Evolutionary conservation across 2,797 vertebrate species (phyloP).

Genomic region (Diceros bicornis): DNA sequence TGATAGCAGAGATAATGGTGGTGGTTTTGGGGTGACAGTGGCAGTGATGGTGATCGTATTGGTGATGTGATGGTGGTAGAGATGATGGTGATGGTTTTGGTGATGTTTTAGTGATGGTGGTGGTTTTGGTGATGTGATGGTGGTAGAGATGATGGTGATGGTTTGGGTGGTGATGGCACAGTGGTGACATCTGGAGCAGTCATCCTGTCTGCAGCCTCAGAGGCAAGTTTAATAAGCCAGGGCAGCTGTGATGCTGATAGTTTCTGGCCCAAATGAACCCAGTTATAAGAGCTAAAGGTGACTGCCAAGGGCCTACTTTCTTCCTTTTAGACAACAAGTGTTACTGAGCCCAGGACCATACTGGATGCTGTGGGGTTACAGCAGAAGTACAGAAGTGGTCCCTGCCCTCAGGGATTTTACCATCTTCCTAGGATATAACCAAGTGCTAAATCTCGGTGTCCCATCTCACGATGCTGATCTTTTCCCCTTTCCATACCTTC

Average conservation of each 20-base stretch:
- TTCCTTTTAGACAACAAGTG: not conserved
- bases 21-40: too few species aligned
- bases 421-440: not conserved
- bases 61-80: too few species aligned
- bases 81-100: too few species aligned
- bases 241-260: not conserved
- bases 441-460: not conserved
- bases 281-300: too few species aligned
- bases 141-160: not conserved
- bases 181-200: too few species aligned
- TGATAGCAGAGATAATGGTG: too few species aligned
- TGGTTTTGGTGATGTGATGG: not conserved
- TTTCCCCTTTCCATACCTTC: not conserved
- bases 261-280: not conserved
- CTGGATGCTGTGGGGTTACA: not conserved
- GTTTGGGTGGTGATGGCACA: not conserved
- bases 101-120: too few species aligned
- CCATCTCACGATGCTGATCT: fast-evolving
- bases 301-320: not conserved
- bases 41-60: too few species aligned
- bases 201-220: not conserved
- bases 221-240: not conserved
- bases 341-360: not conserved
- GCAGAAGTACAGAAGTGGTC: not conserved
- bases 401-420: not conserved